Evolutionary conservation across 2,888 invertebrate species (phyloP).

Genomic region (Brachynemurus nebulosus): DNA sequence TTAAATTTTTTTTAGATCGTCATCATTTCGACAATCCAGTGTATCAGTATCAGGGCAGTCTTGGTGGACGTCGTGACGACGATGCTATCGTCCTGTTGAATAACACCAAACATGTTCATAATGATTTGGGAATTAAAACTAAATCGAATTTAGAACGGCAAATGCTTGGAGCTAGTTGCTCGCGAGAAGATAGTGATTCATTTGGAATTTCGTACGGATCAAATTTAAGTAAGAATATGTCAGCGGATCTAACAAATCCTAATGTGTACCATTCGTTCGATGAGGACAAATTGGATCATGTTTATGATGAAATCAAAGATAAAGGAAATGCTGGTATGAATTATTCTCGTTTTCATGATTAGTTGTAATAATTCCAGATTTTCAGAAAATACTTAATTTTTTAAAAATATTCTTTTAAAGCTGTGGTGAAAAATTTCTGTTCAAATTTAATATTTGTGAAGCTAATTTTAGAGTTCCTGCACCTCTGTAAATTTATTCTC

Average conservation of each 20-base stretch:
- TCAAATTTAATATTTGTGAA: too few relatives aligned
- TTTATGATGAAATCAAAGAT: slow-evolving; percentile 82
- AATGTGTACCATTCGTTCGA: slow-evolving; percentile 73
- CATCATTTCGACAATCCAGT: slow-evolving; percentile 89
- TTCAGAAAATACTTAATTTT: not conserved
- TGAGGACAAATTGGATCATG: slow-evolving; percentile 64
- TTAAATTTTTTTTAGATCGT: slow-evolving; percentile 43
- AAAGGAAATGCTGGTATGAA: slow-evolving; percentile 51
- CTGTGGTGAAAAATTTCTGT: too few relatives aligned
- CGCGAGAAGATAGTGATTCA: slow-evolving; percentile 34
- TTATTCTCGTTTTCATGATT: not conserved
- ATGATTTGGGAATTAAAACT: slow-evolving; percentile 43
- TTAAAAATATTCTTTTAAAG: not conserved
- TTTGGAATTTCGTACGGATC: slow-evolving; percentile 48
- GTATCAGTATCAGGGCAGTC: slow-evolving; percentile 55
- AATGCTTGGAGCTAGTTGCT: slow-evolving; percentile 35
- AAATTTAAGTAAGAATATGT: slow-evolving; percentile 55
- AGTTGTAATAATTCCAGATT: not conserved
- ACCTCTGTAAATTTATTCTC: too few relatives aligned
- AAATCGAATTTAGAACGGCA: slow-evolving; percentile 46
- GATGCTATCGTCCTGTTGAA: slow-evolving; percentile 41
- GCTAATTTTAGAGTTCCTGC: too few relatives aligned
- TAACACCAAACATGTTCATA: slow-evolving; percentile 40
- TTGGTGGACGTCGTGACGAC: slow-evolving; percentile 37
- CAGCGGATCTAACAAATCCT: slow-evolving; percentile 77